These are phyloP conservation scores for Pherbina coryleti DNA, from an alignment of 2,888 invertebrate genomes.

Conservation along the genomic window DNA sequence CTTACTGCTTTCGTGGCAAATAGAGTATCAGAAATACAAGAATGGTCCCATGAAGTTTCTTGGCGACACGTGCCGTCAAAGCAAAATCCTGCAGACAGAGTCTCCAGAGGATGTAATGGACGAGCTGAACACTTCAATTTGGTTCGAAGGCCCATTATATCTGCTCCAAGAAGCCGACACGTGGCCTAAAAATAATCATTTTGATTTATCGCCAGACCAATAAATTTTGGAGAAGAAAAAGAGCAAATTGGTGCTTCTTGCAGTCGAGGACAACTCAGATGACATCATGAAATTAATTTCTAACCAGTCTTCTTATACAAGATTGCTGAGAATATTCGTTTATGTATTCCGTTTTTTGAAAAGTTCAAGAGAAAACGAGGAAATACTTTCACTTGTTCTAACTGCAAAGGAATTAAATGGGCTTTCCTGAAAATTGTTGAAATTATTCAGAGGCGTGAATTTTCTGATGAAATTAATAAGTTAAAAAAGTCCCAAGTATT, in stretches of 20 bases:
- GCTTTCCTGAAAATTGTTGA: not conserved
- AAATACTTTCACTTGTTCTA: not conserved
- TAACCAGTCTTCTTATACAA: not conserved
- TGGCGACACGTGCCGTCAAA: conserved; percentile 6
- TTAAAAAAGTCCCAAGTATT: not conserved
- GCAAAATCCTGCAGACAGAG: conserved; percentile 23
- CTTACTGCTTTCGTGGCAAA: conserved; percentile 20
- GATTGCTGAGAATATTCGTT: not conserved
- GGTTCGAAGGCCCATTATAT: too few relatives aligned
- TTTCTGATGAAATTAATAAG: not conserved
- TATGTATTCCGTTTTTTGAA: not conserved
- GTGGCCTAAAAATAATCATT: too few relatives aligned
- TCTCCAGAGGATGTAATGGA: too few relatives aligned
- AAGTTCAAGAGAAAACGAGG: not conserved
- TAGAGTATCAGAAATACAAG: conserved; percentile 14
- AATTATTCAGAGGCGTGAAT: not conserved
- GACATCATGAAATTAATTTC: not conserved
- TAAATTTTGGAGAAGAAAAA: not conserved
- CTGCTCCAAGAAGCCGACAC: too few relatives aligned
- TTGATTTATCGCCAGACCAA: too few relatives aligned
- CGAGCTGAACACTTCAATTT: too few relatives aligned
- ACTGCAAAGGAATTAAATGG: not conserved
- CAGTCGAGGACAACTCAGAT: not conserved
- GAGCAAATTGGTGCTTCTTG: not conserved
- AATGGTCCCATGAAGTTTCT: not conserved